Evolutionary conservation across 2,113 vertebrate genomes (phyloP).

Genomic region (Plecturocebus donacophilus): DNA sequence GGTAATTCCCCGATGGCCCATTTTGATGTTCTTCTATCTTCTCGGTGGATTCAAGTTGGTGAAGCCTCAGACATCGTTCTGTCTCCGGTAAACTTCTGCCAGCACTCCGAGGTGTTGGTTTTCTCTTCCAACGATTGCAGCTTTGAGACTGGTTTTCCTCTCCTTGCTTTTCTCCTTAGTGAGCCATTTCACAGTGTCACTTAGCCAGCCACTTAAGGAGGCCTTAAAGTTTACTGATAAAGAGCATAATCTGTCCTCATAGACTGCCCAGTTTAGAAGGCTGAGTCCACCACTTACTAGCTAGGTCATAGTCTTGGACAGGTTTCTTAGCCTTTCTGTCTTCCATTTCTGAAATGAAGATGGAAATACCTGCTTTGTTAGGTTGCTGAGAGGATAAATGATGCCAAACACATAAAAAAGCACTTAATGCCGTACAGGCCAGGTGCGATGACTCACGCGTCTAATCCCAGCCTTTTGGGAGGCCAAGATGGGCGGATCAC

Average conservation of each 20-base stretch:
- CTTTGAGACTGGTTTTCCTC: neutral
- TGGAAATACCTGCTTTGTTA: neutral
- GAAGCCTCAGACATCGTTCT: neutral
- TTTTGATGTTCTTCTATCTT: neutral
- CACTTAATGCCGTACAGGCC: no score
- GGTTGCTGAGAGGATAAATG: neutral
- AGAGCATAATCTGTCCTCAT: neutral
- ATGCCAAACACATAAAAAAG: neutral
- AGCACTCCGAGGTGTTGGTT: neutral
- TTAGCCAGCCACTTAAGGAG: neutral
- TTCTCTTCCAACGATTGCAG: neutral
- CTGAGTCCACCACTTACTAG: neutral
- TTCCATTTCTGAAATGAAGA: neutral
- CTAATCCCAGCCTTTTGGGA: no score
- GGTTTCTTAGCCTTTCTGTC: neutral
- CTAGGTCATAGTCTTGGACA: neutral
- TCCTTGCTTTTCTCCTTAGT: neutral
- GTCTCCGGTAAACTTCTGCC: neutral
- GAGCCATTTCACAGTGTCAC: neutral
- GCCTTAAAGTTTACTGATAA: neutral
- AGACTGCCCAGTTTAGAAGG: neutral
- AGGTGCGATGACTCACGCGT: no score
- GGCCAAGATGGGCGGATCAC: no score
- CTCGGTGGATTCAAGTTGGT: neutral
- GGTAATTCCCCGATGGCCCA: neutral